Conservation (phyloP, 1,140 invertebrate species). For the Drosophila grimshawi region DNA sequence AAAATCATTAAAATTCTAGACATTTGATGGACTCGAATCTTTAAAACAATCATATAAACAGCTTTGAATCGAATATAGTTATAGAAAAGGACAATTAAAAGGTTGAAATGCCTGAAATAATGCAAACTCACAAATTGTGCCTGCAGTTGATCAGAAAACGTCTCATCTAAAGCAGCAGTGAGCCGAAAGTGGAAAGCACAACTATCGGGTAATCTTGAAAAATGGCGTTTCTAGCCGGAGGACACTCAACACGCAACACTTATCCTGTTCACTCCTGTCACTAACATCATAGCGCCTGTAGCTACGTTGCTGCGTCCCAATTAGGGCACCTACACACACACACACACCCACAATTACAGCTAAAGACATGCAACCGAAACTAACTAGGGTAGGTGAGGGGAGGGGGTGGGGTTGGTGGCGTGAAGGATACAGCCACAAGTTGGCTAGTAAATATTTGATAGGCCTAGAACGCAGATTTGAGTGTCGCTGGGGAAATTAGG, state of each 20-base stretch:
- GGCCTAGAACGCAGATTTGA: slow-evolving; percentile 66
- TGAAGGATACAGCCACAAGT: slow-evolving; percentile 47
- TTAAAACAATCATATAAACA: too few species aligned
- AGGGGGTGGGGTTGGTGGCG: background rate
- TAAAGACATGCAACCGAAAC: slow-evolving; percentile 5
- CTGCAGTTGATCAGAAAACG: background rate
- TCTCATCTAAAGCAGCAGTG: slow-evolving; percentile 21
- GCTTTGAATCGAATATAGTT: too few species aligned
- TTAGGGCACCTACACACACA: slow-evolving; percentile 1
- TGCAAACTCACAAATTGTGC: background rate
- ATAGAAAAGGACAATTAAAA: too few species aligned
- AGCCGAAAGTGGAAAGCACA: background rate
- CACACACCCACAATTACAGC: background rate
- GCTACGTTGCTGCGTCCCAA: slow-evolving; percentile 38
- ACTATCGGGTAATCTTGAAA: slow-evolving; percentile 6
- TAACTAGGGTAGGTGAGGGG: background rate
- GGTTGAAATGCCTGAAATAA: too few species aligned
- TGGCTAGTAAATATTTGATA: slow-evolving; percentile 70
- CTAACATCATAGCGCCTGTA: slow-evolving; percentile 30
- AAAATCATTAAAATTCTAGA: too few species aligned
- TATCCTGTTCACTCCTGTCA: slow-evolving; percentile 26
- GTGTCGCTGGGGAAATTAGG: slow-evolving; percentile 70
- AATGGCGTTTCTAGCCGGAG: background rate
- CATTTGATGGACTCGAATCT: too few species aligned
- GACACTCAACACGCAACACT: slow-evolving; percentile 26